These are phyloP conservation scores for Hoplostethus atlanticus DNA, from an alignment of 2,797 vertebrate species.

Conservation along the genomic window DNA sequence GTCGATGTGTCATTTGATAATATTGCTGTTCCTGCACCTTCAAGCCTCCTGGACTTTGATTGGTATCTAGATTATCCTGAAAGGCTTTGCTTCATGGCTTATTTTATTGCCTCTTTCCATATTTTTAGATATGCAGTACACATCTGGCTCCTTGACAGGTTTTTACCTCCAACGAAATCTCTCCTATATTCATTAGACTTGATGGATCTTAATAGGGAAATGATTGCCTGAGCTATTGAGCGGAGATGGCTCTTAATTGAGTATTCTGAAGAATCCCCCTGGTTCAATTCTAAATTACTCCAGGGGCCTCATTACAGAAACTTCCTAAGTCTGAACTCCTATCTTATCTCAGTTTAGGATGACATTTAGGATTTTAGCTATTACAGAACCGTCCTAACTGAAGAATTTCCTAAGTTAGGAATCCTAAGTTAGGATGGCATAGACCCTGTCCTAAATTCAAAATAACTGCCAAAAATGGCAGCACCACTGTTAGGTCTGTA, in stretches of 20 bases:
- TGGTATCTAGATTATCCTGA: constrained; percentile 14
- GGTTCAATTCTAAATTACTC: not conserved
- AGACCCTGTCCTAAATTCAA: no score
- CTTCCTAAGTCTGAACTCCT: no score
- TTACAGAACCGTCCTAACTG: no score
- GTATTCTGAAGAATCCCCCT: not conserved
- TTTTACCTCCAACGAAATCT: constrained; percentile 27
- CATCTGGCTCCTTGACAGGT: constrained; percentile 46
- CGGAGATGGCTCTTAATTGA: not conserved
- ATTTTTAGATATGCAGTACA: constrained; percentile 1
- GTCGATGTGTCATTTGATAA: not conserved
- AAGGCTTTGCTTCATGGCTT: constrained; percentile 3
- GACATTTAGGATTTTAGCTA: no score
- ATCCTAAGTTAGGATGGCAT: no score
- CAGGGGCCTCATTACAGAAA: not conserved
- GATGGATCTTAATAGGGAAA: not conserved
- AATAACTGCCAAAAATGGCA: no score
- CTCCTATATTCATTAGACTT: not conserved
- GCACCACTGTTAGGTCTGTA: no score
- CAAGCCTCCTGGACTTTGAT: not conserved
- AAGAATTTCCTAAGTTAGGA: no score
- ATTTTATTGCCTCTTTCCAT: not conserved
- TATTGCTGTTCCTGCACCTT: not conserved
- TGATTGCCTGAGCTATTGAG: no score
- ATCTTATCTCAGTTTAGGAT: no score